Evolutionary conservation across 2,113 vertebrate genomes (phyloP).

Genomic region (Syngnathus floridae): DNA sequence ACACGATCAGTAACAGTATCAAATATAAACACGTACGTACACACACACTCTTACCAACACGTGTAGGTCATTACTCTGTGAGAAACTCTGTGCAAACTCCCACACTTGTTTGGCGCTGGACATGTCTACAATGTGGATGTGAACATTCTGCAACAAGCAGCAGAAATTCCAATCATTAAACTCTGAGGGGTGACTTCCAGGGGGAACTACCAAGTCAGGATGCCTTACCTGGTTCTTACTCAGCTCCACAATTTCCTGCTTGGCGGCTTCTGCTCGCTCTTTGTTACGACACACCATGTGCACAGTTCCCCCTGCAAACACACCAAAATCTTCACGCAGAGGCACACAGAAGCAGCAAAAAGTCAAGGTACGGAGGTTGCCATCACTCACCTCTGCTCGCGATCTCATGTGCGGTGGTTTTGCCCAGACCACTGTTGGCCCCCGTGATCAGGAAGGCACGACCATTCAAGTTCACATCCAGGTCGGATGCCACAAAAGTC

Average conservation of each 20-base stretch:
- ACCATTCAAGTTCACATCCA: constrained; percentile 72
- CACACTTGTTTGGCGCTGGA: constrained; percentile 74
- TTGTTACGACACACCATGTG: constrained; percentile 79
- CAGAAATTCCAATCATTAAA: neutral
- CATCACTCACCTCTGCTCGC: constrained; percentile 66
- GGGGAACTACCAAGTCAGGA: neutral
- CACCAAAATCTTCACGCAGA: neutral
- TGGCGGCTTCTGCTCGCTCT: constrained; percentile 68
- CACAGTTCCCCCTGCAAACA: constrained; percentile 76
- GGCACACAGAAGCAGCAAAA: neutral
- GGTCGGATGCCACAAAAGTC: constrained; percentile 64
- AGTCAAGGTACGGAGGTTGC: neutral
- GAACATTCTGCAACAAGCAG: constrained; percentile 64
- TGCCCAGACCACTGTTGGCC: constrained; percentile 78
- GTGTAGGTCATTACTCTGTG: constrained; percentile 64
- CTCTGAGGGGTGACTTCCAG: neutral
- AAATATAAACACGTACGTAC: neutral
- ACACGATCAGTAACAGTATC: neutral
- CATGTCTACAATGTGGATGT: constrained; percentile 78
- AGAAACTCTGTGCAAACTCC: constrained; percentile 77
- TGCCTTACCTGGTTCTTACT: constrained; percentile 71
- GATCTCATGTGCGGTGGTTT: constrained; percentile 70
- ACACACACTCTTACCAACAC: constrained; percentile 67
- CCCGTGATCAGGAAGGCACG: constrained; percentile 74
- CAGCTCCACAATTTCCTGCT: constrained; percentile 68